Conservation (phyloP, 2,888 invertebrate genomes). For the Notodonta ziczac region DNA sequence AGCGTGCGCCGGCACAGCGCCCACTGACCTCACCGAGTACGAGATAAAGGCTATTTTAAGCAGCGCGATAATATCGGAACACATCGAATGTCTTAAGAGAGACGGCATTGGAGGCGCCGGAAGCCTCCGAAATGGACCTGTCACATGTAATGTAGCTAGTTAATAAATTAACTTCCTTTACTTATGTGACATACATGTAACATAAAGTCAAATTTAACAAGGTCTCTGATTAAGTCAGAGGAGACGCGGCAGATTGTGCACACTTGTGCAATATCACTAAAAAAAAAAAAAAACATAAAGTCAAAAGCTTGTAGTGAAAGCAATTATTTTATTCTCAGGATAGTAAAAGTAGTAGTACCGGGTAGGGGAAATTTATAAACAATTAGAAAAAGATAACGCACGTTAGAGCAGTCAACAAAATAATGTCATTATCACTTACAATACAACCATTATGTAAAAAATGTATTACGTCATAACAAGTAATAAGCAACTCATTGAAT, state of each 20-base stretch:
- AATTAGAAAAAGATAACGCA: too few species aligned
- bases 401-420: too few species aligned
- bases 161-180: slow-evolving; percentile 29
- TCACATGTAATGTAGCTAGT: slow-evolving; percentile 36
- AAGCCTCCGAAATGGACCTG: slow-evolving; percentile 59
- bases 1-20: slow-evolving; percentile 69
- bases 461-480: slow-evolving; percentile 20
- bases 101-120: slow-evolving; percentile 73
- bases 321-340: too few species aligned
- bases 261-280: too few species aligned
- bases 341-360: too few species aligned
- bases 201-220: too few species aligned
- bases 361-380: too few species aligned
- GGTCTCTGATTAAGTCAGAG: too few species aligned
- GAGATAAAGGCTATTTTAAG: slow-evolving; percentile 83
- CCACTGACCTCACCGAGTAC: slow-evolving; percentile 79
- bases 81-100: slow-evolving; percentile 72
- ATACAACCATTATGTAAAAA: not conserved
- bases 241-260: too few species aligned
- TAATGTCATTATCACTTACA: too few species aligned
- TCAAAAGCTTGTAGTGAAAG: not conserved
- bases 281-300: too few species aligned
- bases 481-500: slow-evolving; percentile 20
- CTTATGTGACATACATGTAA: slow-evolving; percentile 12
- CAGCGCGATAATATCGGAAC: slow-evolving; percentile 73